A percentile compares a stretch with the other conserved stretches of the same genome.
Evolutionary conservation across 2,113 vertebrate genomes (phyloP).

Genomic region (Chloropsis hardwickii): DNA sequence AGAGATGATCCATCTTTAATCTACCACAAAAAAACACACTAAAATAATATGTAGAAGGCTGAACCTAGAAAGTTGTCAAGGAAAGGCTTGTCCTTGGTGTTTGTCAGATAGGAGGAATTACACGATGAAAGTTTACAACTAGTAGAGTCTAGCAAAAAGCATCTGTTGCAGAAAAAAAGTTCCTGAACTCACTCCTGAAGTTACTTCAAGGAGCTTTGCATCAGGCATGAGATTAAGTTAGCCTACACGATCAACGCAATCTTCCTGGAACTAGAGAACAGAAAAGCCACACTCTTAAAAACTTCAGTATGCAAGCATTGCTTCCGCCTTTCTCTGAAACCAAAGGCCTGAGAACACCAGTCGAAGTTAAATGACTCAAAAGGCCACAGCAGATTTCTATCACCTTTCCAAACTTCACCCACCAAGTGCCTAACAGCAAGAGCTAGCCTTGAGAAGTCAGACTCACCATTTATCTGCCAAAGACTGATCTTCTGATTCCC

Average conservation of each 20-base stretch:
- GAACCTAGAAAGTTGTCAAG: background rate
- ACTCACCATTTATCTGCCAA: conserved; percentile 78
- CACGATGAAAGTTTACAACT: background rate
- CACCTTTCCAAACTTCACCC: background rate
- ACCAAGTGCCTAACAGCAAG: background rate
- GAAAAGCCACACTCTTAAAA: background rate
- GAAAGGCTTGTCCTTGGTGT: background rate
- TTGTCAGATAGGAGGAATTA: background rate
- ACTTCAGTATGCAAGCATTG: background rate
- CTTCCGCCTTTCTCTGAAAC: background rate
- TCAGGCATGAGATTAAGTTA: background rate
- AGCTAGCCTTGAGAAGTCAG: background rate
- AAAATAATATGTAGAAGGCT: background rate
- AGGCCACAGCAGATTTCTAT: background rate
- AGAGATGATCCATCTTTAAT: background rate
- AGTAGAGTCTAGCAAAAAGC: background rate
- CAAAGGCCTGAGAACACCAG: background rate
- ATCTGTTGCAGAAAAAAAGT: background rate
- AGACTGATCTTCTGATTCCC: conserved; percentile 82
- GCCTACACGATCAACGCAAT: background rate
- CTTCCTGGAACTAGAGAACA: background rate
- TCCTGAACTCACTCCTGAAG: background rate
- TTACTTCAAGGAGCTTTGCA: background rate
- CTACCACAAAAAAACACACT: background rate
- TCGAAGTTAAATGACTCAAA: background rate